These are phyloP conservation scores for Xiphophorus hellerii DNA, from an alignment of 2,113 vertebrate genomes.

Conservation along the genomic window DNA sequence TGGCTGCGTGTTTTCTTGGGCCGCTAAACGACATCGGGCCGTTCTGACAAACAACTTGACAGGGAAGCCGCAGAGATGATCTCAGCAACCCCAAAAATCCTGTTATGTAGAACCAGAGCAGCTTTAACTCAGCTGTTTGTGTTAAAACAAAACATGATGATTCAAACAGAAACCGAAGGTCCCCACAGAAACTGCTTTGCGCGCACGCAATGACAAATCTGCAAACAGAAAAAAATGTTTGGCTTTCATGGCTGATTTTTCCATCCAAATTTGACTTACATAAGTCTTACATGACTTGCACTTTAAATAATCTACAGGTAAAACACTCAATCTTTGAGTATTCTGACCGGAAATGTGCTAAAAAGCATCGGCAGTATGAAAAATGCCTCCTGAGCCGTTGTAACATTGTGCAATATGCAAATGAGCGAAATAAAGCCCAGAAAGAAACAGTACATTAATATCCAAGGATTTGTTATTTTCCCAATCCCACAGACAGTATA, in stretches of 20 bases:
- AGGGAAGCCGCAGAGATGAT: constrained; percentile 32
- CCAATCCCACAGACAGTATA: too few relatives aligned
- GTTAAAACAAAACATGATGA: constrained; percentile 5
- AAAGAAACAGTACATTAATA: too few relatives aligned
- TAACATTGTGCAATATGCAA: neutral
- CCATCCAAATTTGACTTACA: neutral
- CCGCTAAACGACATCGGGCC: neutral
- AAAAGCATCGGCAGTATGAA: neutral
- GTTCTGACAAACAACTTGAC: constrained; percentile 10
- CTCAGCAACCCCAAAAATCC: constrained; percentile 4
- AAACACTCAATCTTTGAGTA: neutral
- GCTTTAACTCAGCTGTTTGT: constrained; percentile 29
- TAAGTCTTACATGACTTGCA: neutral
- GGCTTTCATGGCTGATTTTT: neutral
- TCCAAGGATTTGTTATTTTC: too few relatives aligned
- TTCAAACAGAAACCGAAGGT: neutral
- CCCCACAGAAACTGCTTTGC: neutral
- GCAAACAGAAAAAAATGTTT: neutral
- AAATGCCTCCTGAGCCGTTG: neutral
- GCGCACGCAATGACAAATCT: neutral
- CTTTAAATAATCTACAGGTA: neutral
- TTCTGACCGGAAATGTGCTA: neutral
- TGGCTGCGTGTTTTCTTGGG: neutral
- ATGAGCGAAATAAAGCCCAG: neutral
- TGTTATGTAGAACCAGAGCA: constrained; percentile 12